These are phyloP conservation scores for Cyprinodon tularosa DNA, from an alignment of 2,113 vertebrate species.

Conservation along the genomic window DNA sequence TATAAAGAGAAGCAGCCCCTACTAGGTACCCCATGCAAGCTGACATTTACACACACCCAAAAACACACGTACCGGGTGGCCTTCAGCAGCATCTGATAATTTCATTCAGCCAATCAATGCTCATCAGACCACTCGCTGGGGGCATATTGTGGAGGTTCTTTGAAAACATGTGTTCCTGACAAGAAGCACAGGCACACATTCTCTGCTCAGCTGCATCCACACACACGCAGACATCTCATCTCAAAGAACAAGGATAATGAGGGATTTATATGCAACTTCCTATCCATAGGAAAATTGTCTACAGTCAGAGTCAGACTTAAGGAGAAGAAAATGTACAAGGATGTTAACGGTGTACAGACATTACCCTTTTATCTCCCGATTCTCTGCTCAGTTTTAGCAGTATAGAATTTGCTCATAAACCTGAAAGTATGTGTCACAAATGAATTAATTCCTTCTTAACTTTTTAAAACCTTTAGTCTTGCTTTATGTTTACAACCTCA, in stretches of 20 bases:
- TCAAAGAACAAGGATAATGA: constrained; percentile 62
- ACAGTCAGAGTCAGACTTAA: constrained; percentile 26
- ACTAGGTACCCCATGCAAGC: background rate
- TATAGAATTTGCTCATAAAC: background rate
- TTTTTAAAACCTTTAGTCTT: too few species aligned
- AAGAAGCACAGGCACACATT: constrained; percentile 6
- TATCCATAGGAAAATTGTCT: constrained; percentile 33
- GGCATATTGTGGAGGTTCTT: constrained; percentile 17
- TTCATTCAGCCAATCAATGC: constrained; percentile 73
- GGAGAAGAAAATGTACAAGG: constrained; percentile 47
- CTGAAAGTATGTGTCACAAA: background rate
- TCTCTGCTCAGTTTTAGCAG: constrained; percentile 21
- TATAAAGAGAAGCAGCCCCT: constrained; percentile 23
- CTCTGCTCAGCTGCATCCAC: background rate
- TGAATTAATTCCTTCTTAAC: background rate
- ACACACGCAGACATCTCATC: constrained; percentile 15
- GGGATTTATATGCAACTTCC: constrained; percentile 66
- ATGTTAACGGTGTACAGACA: constrained; percentile 24
- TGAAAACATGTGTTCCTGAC: constrained; percentile 52
- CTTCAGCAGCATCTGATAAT: constrained; percentile 75
- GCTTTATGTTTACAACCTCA: background rate
- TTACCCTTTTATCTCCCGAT: constrained; percentile 23
- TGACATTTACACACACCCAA: background rate
- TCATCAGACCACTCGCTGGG: constrained; percentile 35
- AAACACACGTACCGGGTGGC: constrained; percentile 25